Base-by-base conservation (phyloP, 2,797 vertebrate species). In the Huso huso region DNA sequence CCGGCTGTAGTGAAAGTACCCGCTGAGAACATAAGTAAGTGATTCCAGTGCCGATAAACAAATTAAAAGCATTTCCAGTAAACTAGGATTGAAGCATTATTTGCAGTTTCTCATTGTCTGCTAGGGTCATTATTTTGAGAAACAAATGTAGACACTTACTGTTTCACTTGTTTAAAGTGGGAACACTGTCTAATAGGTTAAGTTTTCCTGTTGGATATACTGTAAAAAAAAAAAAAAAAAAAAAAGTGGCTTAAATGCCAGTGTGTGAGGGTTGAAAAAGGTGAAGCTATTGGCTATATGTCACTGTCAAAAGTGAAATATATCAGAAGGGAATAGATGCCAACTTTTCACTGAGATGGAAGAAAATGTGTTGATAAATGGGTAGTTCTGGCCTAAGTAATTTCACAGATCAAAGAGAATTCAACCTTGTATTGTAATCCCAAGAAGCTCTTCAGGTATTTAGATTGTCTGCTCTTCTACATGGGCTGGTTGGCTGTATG, bases 11-110 rank as follows among this genome's bases (percentile, higher is more conserved):
- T 98, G 74, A 95, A 96, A 69, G 97, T 99, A 85, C 95, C 96
- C 50, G 95, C 96, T 66, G 95, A 95, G 85, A 97, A 99, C 71
- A 99, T 98, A 55, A 94, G 96, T 98, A 82, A 94, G 95, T 91
- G n/a, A 65, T 61, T 74, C 69, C 69, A 11, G 74, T 74, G 69
- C 69, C 10, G 57, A 69, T 61, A 49, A 75, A 68, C 50, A 76
- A 73, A 62, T 65, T 48, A 61, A 55, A 66, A 61, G 15, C 51
- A 49, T 49, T 51, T 6, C 15, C 10, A 72, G 69, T 73, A 71
- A 76, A 13, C 55, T 58, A 58, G 12, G 15, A 11, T 58, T 52
- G n/a, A 62, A 66, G 61, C 13, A 55, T 15, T 61, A n/a, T 50
- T 6, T 62, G 7, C 61, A 62, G 23, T 59, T 23, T 61, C 8